Evolutionary conservation across 2,797 vertebrate genomes (phyloP).

Genomic region (Sebastes baramenuke): DNA sequence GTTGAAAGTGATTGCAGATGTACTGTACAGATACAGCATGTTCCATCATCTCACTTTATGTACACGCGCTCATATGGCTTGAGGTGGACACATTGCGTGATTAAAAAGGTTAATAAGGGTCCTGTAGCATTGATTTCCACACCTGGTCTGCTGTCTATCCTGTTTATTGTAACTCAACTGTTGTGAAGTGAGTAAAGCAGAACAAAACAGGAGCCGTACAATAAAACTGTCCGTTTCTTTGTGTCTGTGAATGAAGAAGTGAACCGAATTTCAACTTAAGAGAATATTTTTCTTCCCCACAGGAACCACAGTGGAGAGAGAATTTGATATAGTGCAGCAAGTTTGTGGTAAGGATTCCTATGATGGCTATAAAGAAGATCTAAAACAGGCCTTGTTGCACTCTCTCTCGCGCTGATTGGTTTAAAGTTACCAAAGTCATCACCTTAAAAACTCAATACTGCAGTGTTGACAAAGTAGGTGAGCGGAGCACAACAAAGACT

Average conservation of each 20-base stretch:
- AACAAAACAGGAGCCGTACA: neutral
- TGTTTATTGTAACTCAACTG: slow-evolving; percentile 18
- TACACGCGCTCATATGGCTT: slow-evolving; percentile 6
- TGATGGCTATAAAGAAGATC: slow-evolving; percentile 49
- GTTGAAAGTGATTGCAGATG: slow-evolving; percentile 46
- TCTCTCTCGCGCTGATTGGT: slow-evolving; percentile 56
- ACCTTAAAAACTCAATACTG: slow-evolving; percentile 74
- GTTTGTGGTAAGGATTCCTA: slow-evolving; percentile 32
- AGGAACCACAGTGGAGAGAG: slow-evolving; percentile 37
- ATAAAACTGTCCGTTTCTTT: neutral
- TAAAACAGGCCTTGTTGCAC: slow-evolving; percentile 48
- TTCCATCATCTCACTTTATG: slow-evolving; percentile 23
- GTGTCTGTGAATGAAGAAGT: slow-evolving; percentile 23
- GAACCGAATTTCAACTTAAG: slow-evolving; percentile 15
- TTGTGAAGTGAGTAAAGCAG: slow-evolving; percentile 22
- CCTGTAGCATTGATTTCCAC: slow-evolving; percentile 28
- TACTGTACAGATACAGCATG: slow-evolving; percentile 5
- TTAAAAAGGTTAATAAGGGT: slow-evolving; percentile 30
- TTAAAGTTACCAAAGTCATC: slow-evolving; percentile 81
- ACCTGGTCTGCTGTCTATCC: slow-evolving; percentile 3
- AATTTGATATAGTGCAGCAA: slow-evolving; percentile 44
- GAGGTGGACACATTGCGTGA: slow-evolving; percentile 6
- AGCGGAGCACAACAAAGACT: slow-evolving; percentile 75
- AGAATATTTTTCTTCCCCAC: slow-evolving; percentile 1
- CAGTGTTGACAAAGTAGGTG: slow-evolving; percentile 79